These are phyloP conservation scores for Hypsopygia costalis DNA, from an alignment of 2,888 invertebrate genomes.

Conservation along the genomic window DNA sequence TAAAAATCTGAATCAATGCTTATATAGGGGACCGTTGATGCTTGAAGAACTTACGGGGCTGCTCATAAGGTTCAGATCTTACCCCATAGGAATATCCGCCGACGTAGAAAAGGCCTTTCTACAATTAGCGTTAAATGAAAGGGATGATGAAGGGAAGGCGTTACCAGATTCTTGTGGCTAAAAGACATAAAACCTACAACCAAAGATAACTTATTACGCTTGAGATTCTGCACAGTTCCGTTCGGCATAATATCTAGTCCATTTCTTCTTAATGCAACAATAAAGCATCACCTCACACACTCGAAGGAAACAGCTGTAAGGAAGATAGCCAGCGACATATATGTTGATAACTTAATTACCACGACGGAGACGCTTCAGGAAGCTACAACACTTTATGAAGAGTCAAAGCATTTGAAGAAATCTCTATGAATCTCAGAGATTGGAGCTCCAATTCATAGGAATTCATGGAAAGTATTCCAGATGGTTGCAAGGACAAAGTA, in stretches of 20 bases:
- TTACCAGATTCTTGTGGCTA: conserved; percentile 7
- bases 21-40: neutral
- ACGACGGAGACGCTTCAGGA: neutral
- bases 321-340: conserved; percentile 9
- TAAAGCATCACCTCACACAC: conserved; percentile 14
- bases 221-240: conserved; percentile 15
- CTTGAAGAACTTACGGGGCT: neutral
- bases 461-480: conserved; percentile 1
- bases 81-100: conserved; percentile 39
- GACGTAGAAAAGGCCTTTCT: conserved; percentile 14
- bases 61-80: conserved; percentile 22
- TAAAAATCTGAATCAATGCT: neutral
- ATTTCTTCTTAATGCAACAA: conserved; percentile 19
- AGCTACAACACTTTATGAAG: conserved; percentile 5
- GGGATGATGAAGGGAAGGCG: conserved; percentile 11
- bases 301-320: neutral
- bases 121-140: conserved; percentile 10
- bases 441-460: conserved; percentile 12
- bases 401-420: conserved; percentile 4
- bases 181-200: neutral
- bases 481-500: neutral
- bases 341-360: conserved; percentile 19
- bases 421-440: conserved; percentile 15
- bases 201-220: conserved; percentile 11
- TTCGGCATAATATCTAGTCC: conserved; percentile 20